These are phyloP conservation scores for Colaptes auratus DNA, from an alignment of 2,113 vertebrate genomes.

Conservation along the genomic window DNA sequence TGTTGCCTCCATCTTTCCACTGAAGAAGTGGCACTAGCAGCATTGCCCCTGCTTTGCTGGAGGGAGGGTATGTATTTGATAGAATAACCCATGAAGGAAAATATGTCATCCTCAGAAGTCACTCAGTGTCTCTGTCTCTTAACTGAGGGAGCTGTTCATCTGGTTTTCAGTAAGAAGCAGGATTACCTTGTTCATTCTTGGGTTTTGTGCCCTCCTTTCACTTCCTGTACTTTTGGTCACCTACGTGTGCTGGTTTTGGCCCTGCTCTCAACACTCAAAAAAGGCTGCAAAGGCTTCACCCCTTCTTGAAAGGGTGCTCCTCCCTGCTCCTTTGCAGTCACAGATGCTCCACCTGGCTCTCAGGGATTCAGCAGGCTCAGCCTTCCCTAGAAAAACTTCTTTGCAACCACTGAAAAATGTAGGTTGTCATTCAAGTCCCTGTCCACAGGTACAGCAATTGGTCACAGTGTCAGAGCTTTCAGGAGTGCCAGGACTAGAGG, in stretches of 20 bases:
- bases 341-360: neutral
- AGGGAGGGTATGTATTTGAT: neutral
- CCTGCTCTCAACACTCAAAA: neutral
- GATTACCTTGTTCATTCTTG: neutral
- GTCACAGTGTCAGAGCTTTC: neutral
- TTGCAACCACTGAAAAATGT: neutral
- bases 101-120: neutral
- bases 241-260: rapidly evolving
- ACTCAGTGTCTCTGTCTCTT: neutral
- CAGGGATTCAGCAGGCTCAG: neutral
- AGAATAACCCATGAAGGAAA: neutral
- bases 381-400: neutral
- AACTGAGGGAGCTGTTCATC: neutral
- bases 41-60: neutral
- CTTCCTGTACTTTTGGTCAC: neutral
- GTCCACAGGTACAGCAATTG: neutral
- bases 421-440: neutral
- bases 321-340: neutral
- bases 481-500: neutral
- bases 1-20: neutral
- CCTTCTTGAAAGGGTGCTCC: neutral
- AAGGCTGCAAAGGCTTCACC: neutral
- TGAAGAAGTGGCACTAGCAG: neutral
- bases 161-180: neutral
- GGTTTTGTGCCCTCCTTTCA: neutral